Evolutionary conservation across 2,888 invertebrate genomes (phyloP).

Genomic region (Pachydiplax longipennis): DNA sequence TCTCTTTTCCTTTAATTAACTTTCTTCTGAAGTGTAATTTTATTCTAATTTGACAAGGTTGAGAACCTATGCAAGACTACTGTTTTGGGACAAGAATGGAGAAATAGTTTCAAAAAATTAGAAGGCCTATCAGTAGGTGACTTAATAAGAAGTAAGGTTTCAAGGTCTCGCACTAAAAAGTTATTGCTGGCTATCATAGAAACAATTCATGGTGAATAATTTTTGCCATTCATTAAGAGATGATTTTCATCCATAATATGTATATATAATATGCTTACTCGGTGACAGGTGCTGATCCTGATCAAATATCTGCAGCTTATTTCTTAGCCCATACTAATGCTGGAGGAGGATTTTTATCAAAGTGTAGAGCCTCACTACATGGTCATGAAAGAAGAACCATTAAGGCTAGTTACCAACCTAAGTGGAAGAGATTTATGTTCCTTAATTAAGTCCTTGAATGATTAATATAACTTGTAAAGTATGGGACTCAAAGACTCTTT

Average conservation of each 20-base stretch:
- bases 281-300: constrained; percentile 16
- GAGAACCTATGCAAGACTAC: constrained; percentile 5
- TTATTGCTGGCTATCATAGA: background rate
- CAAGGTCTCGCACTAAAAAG: background rate
- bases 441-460: no score
- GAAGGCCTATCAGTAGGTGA: constrained; percentile 14
- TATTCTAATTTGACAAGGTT: background rate
- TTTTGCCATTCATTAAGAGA: no score
- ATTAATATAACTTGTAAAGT: no score
- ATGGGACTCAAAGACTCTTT: no score
- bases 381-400: background rate
- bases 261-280: background rate
- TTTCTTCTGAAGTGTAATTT: background rate
- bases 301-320: constrained; percentile 17
- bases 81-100: background rate
- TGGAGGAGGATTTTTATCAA: constrained; percentile 8
- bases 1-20: background rate
- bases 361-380: constrained; percentile 17
- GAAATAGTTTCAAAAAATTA: background rate
- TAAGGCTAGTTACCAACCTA: background rate
- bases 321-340: constrained; percentile 7
- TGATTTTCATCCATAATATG: background rate
- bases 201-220: background rate
- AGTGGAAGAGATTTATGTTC: background rate
- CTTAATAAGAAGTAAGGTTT: background rate